Evolutionary conservation across 2,113 vertebrate species (phyloP), one percentile per base, ranked within the genome.

Genomic region (Pyrgilauda ruficollis): DNA sequence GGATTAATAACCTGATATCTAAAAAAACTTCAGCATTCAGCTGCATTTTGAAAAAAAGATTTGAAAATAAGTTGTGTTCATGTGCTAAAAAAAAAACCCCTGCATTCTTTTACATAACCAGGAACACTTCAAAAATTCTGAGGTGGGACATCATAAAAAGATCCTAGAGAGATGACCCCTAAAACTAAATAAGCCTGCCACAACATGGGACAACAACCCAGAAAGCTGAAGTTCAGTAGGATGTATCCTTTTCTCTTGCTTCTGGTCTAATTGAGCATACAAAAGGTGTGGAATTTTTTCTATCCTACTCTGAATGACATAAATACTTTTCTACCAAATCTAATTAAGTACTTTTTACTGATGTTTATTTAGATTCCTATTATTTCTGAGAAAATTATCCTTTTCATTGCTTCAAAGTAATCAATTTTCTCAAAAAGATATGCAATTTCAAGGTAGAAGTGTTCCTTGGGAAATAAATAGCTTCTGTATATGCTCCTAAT

Each of bases 51-150:
- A 43, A 63, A 63, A 73, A 27, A 37, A 11, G 4, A 35, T 49
- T 7, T 31, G 20, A 67, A 67, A 76, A 26, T 58, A 43, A 11
- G 4, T 35, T 76, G 16, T 61, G 41, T n/a, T 83, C 30, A 63
- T 13, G 2, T 43, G 13, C 19, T 39, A 39, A 82, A 66, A 75
- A 37, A 37, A 37, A 24, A 33, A 0, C 0, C 4, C 10, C 27
- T 10, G 1, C 7, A 28, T 50, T 35, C 3, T 52, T 68, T 76
- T 30, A 62, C 9, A 21, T 41, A 76, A 47, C 4, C 6, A 33
- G 16, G 24, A 88, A 61, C 10, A 22, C 11, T 76, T 43, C 23
- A 49, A 50, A 87, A 74, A 47, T 9, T 19, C 18, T 24, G 35
- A 83, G 15, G 52, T 43, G 4, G 6, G 27, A 58, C 22, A 49